Evolutionary conservation across 1,140 invertebrate species (phyloP).

Genomic region (Amyelois transitella): DNA sequence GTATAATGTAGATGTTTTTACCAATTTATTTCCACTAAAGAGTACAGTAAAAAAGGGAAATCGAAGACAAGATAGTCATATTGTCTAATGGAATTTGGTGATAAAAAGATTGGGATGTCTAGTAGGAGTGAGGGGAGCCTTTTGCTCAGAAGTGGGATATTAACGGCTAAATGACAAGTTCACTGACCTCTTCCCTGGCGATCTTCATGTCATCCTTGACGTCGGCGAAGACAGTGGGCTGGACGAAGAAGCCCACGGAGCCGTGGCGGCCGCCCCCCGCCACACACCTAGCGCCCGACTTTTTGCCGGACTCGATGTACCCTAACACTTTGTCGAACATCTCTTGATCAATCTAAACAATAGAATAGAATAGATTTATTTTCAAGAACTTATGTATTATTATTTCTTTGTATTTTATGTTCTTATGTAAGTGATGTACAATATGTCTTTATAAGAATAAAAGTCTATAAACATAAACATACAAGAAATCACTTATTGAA

Average conservation of each 20-base stretch:
- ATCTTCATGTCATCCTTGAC: slow-evolving; percentile 95
- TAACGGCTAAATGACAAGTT: not conserved
- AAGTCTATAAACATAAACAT: too few relatives aligned
- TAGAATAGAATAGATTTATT: not conserved
- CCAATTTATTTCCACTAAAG: too few relatives aligned
- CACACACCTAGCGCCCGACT: slow-evolving; percentile 89
- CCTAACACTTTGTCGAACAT: slow-evolving; percentile 22
- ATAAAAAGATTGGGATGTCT: too few relatives aligned
- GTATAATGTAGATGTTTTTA: too few relatives aligned
- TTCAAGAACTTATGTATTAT: not conserved
- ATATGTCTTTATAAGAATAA: too few relatives aligned
- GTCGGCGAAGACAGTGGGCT: slow-evolving; percentile 96
- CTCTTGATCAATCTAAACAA: slow-evolving; percentile 17
- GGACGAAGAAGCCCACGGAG: slow-evolving; percentile 89
- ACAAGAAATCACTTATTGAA: too few relatives aligned
- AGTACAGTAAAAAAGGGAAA: too few relatives aligned
- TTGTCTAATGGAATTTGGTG: too few relatives aligned
- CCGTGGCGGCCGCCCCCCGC: slow-evolving; percentile 84
- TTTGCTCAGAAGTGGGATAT: too few relatives aligned
- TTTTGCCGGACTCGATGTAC: slow-evolving; percentile 19
- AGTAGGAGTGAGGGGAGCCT: too few relatives aligned
- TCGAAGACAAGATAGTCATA: too few relatives aligned
- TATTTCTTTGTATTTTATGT: not conserved
- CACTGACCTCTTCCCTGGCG: slow-evolving; percentile 88
- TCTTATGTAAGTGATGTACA: too few relatives aligned